Percentiles rank a stretch among this genome's conserved stretches.
Conservation (phyloP, 2,888 invertebrate species). For the Cybosia mesomella region DNA sequence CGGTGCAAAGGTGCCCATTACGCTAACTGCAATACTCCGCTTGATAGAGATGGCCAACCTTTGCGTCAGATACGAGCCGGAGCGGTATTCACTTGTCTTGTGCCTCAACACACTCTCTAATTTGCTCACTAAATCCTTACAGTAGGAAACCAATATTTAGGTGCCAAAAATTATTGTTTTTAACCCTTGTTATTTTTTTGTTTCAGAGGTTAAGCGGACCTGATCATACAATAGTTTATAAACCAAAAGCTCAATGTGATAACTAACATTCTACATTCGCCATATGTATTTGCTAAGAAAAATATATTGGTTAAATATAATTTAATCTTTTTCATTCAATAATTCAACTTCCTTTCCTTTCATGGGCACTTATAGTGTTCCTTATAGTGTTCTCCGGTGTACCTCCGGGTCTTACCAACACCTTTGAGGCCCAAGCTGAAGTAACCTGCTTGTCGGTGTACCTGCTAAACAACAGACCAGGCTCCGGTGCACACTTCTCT, state of each 20-base stretch:
- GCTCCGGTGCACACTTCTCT: too few relatives aligned
- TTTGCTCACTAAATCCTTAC: too few relatives aligned
- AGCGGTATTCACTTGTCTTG: too few relatives aligned
- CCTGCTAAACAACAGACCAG: too few relatives aligned
- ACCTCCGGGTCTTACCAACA: too few relatives aligned
- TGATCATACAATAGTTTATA: conserved; percentile 20
- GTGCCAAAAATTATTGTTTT: not conserved
- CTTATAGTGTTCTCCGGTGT: too few relatives aligned
- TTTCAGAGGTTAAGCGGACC: conserved; percentile 60
- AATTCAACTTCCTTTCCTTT: too few relatives aligned
- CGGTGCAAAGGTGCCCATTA: not conserved
- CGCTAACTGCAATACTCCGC: not conserved
- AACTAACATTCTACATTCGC: conserved; percentile 54
- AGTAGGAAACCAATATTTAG: not conserved
- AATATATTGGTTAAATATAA: conserved; percentile 29
- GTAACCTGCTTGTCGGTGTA: too few relatives aligned
- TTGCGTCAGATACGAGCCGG: not conserved
- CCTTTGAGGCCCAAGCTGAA: too few relatives aligned
- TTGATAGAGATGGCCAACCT: not conserved
- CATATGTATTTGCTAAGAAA: conserved; percentile 50
- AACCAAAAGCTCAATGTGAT: conserved; percentile 70
- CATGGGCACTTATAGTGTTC: too few relatives aligned
- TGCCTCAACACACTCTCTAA: too few relatives aligned
- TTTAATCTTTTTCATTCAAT: conserved; percentile 20
- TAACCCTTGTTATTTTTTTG: conserved; percentile 28